Percentiles rank a stretch among this genome's conserved stretches.
Conservation (phyloP, 2,113 vertebrate species). For the Forbesichthys papilliferus region DNA sequence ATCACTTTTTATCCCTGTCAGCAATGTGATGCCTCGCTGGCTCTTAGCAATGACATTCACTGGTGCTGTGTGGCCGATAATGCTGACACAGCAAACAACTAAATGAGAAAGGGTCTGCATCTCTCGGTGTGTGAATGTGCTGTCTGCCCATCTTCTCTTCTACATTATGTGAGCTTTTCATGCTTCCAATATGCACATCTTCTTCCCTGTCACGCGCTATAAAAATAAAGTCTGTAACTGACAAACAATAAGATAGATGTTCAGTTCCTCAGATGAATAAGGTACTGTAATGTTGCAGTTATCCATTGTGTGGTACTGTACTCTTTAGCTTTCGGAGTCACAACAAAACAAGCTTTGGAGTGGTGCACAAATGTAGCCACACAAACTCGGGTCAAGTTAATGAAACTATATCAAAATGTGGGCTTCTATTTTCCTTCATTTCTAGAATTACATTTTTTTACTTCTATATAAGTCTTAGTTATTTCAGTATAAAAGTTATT, state of each 20-base stretch:
- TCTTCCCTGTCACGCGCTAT: constrained; percentile 2
- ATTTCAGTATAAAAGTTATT: no score
- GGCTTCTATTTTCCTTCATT: no score
- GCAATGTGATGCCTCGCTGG: constrained; percentile 62
- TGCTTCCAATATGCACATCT: not conserved
- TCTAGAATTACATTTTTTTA: no score
- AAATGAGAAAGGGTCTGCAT: constrained; percentile 49
- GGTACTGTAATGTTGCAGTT: not conserved
- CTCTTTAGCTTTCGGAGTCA: no score
- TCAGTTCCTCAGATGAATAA: not conserved
- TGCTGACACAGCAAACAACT: constrained; percentile 56
- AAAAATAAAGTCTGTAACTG: no score
- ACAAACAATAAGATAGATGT: not conserved
- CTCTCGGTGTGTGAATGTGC: constrained; percentile 9
- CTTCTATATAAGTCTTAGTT: no score
- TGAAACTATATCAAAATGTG: no score
- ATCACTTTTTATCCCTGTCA: constrained; percentile 55
- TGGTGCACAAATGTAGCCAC: no score
- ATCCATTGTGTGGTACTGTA: not conserved
- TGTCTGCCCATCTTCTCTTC: constrained; percentile 25
- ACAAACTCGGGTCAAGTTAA: no score
- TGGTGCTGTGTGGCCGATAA: constrained; percentile 30
- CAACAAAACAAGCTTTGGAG: no score
- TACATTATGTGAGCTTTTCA: constrained; percentile 19
- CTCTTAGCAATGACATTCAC: constrained; percentile 51